Base-by-base conservation (phyloP, 2,113 vertebrate genomes). In the Pachypanchax playfairii region DNA sequence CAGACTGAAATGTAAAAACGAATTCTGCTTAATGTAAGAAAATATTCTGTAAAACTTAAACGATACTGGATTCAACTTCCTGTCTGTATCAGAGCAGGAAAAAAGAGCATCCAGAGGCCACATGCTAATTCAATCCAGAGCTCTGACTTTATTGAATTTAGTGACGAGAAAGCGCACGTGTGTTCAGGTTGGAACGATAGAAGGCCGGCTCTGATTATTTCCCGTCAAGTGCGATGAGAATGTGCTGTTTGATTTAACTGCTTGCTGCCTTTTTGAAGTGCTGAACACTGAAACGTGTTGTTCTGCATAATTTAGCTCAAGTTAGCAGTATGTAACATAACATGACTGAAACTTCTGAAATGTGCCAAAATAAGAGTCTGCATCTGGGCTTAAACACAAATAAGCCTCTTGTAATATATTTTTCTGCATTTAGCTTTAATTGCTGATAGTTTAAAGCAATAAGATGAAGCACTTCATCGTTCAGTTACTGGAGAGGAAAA, bases 41-140 rank as follows among this genome's bases (percentile, higher is more conserved):
- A 31, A 25, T 49, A 33, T 41, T 38, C 36, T 33, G 17, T 43
- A 17, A 54, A 55, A 35, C 38, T 73, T 20, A 65, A 66, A 53
- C 3, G 18, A 33, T 51, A 3, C 29, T 24, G 18, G 24, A 43
- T 47, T 65, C 26, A 64, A 21, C 53, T 44, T 68, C 50, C 65
- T 43, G 49, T 70, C 44, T 70, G 53, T 26, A 20, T 58, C 76
- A 75, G 57, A 29, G 42, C 51, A 68, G 39, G n/a, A 33, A 49
- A 70, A 7, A 31, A 56, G 43, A 60, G 65, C 46, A 42, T 70
- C 47, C 42, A 65, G 68, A 73, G 58, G 68, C 68, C 28, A 58
- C 67, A 73, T 29, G 60, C 56, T 83, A 85, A 85, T 81, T 79
- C 69, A 77, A 56, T 46, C 77, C 80, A 85, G 77, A 81, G 60